phyloP scores from a whole-genome alignment of 30 jellyfish, hydroid and myxozoan species.

The Cassiopea xamachana region DNA sequence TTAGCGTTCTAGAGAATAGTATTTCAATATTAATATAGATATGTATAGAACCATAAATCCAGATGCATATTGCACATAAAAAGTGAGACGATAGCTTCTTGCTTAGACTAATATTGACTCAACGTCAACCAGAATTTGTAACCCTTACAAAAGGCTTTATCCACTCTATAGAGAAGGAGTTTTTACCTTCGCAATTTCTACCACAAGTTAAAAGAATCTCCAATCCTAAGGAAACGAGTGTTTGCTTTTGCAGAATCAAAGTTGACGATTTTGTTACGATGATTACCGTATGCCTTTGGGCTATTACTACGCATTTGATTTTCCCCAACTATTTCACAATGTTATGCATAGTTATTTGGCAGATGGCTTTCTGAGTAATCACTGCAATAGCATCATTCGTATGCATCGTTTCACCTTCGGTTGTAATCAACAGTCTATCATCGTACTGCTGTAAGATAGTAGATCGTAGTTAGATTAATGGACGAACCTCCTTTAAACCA shows the following conservation, averaged over 20 bases:
- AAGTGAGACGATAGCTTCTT: constrained; percentile 34
- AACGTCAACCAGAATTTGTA: constrained; percentile 49
- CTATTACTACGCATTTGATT: neutral
- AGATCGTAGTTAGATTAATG: no score
- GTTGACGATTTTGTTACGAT: constrained; percentile 28
- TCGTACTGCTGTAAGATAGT: no score
- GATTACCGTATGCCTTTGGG: constrained; percentile 28
- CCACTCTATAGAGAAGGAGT: constrained; percentile 30
- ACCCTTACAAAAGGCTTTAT: constrained; percentile 32
- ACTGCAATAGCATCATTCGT: no score
- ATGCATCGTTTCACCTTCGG: no score
- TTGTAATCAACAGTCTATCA: no score
- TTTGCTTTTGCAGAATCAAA: constrained; percentile 42
- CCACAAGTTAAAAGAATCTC: constrained; percentile 38
- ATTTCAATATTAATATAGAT: neutral
- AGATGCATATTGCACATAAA: constrained; percentile 9
- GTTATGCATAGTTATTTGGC: no score
- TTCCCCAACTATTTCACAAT: no score
- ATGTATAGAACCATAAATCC: neutral
- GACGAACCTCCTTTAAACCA: no score
- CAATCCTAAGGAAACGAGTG: constrained; percentile 47
- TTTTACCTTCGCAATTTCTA: constrained; percentile 22
- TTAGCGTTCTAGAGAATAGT: neutral
- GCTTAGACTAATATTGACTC: constrained; percentile 42
- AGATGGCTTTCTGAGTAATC: no score